Base-by-base conservation (phyloP, 1,140 invertebrate genomes). In the Drosophila punjabiensis region DNA sequence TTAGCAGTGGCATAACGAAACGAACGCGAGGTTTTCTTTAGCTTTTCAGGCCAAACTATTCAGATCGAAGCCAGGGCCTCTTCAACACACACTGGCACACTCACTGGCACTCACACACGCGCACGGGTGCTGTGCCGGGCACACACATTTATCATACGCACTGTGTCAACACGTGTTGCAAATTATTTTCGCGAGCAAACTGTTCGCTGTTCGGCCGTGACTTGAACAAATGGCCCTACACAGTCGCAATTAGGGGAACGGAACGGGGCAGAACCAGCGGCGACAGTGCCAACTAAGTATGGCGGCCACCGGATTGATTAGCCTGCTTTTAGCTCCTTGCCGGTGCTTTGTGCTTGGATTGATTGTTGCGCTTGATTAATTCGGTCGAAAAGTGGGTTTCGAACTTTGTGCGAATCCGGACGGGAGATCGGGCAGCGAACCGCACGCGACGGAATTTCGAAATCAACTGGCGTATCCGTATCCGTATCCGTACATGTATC, bases 101-200 rank as follows among this genome's bases (percentile, higher is more conserved):
- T 55, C 65, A 47, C 47, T 50, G 47, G 47, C 47, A 53, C 50
- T 30, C 28, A 18, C 63, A 45, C 32, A 41, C 58, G 30, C 33
- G 10, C 47, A 18, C 53, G 28, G 33, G 37, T n/a, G 62, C 35
- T 32, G n/a, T 41, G 41, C 39, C 39, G 39, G 56, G 37, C 35
- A 28, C 62, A 28, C 62, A 75, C 64, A 83, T 87, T 59, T 64
- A 68, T 84, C 81, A 79, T 73, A 88, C 85, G 84, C 84, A 89
- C 85, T 89, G 81, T 89, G 65, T 60, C 41, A 89, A 88, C 85
- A 88, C 85, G 85, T 88, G 85, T 89, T 88, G 84, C 84, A 67
- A 89, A 79, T 77, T 77, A 70, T 35, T 65, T 71, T 62, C 70
- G 53, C 43, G 59, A 16, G 60, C 20, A 67, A 71, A 70, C 61